Base-by-base conservation (phyloP, 1,140 invertebrate species). In the Neodiprion lecontei region DNA sequence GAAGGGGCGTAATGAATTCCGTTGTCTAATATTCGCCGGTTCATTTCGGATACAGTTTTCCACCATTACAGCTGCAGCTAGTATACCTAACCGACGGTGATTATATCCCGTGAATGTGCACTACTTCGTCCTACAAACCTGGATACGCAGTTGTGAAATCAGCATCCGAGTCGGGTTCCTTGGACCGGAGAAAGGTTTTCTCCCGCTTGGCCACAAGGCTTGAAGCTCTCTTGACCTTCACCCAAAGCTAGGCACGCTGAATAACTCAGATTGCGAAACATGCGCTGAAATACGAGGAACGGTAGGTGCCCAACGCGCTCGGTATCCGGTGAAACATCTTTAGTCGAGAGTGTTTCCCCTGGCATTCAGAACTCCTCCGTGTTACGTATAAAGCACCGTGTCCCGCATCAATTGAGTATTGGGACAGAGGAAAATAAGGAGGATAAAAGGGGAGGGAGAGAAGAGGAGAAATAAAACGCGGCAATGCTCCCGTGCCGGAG, bases 281-380 rank as follows among this genome's bases (percentile, higher is more conserved):
- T 40, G 5, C 28, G 28, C 53, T 61, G 53, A 61, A 61, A 61
- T 61, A 61, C 53, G 53, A 61, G 53, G 11, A 7, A 61, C 11
- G 2, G 28, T 40, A 40, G 28, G 28, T 40, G 5, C 28, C 28
- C 28, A 40, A 40, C 28, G 2, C 28, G 11, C 53, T 61, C 53
- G 53, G 53, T 61, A 61, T 61, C 53, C 53, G 53, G 53, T 61
- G 53, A 61, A 61, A 9, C 53, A 61, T 61, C 53, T 61, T 61
- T 61, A 61, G 53, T 61, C 53, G 53, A 40, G 11, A 14, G 53
- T 17, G 53, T 61, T 61, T 61, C 53, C 53, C n/a, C 53, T 17
- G n/a, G 53, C 53, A 61, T 61, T 61, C 53, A 61, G n/a, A 61
- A 40, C 28, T 40, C 28, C 28, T 5, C 5, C 28, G 28, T 40